Evolutionary conservation across 2,113 vertebrate species (phyloP).

Genomic region (Antechinus flavipes): DNA sequence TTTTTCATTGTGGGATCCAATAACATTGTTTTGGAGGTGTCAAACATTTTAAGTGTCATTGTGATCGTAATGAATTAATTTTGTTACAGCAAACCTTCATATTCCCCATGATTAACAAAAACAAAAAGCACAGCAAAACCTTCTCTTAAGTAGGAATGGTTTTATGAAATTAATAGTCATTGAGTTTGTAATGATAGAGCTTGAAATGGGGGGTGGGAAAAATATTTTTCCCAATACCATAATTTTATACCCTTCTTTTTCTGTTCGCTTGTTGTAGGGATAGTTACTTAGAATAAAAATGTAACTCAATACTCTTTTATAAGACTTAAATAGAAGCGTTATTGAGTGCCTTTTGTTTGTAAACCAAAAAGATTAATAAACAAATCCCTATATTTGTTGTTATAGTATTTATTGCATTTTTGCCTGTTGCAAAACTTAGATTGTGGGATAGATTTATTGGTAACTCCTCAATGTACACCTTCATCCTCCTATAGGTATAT

Average conservation of each 20-base stretch:
- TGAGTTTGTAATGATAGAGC: constrained; percentile 69
- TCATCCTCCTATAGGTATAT: constrained; percentile 21
- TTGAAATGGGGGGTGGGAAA: constrained; percentile 75
- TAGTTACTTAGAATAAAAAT: constrained; percentile 80
- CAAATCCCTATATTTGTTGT: constrained; percentile 82
- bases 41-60: constrained; percentile 60
- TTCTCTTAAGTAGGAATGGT: constrained; percentile 61
- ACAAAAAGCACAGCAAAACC: constrained; percentile 34
- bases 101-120: constrained; percentile 61
- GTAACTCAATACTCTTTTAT: constrained; percentile 84
- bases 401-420: constrained; percentile 76
- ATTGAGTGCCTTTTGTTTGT: constrained; percentile 94
- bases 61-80: constrained; percentile 53
- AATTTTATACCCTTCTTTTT: constrained; percentile 68
- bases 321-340: constrained; percentile 86
- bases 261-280: constrained; percentile 67
- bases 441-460: constrained; percentile 16
- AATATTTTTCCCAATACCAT: constrained; percentile 64
- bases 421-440: constrained; percentile 43
- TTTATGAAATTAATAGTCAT: constrained; percentile 64
- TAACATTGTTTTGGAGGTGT: constrained; percentile 57
- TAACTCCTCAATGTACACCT: background rate
- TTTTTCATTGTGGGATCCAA: constrained; percentile 60
- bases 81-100: constrained; percentile 57
- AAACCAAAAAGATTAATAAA: constrained; percentile 92